phyloP scores from a whole-genome alignment of 2,888 invertebrate genomes.

The Phymatocera aterrima region DNA sequence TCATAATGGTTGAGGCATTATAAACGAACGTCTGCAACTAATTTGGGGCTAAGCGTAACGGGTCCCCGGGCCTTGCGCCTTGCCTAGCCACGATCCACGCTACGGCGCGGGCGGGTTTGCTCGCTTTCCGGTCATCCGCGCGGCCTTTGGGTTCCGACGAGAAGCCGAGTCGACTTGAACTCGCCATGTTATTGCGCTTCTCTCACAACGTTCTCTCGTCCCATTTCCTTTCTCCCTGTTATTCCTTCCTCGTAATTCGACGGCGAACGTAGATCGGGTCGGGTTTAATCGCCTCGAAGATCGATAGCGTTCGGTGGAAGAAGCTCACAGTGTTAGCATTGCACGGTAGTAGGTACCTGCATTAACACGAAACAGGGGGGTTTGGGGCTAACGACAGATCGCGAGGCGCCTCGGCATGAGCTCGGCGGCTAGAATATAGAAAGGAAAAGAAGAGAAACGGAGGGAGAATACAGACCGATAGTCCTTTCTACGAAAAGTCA shows the following conservation, averaged over 20 bases:
- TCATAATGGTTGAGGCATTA: slow-evolving; percentile 67
- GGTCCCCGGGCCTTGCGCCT: too few species aligned
- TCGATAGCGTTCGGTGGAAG: too few species aligned
- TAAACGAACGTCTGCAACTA: slow-evolving; percentile 72
- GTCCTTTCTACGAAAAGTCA: slow-evolving; percentile 40
- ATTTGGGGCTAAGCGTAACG: slow-evolving; percentile 63
- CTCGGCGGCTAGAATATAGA: background rate
- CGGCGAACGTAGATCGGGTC: too few species aligned
- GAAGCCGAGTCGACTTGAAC: background rate
- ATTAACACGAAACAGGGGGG: slow-evolving; percentile 15
- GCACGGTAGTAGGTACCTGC: too few species aligned
- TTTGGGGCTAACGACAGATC: slow-evolving; percentile 37
- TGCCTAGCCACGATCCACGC: background rate
- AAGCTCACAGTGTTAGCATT: too few species aligned
- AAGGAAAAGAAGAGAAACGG: background rate
- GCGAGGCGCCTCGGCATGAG: background rate
- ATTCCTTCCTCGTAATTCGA: too few species aligned
- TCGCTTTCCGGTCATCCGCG: slow-evolving; percentile 44
- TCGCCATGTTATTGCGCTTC: background rate
- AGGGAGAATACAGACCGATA: too few species aligned
- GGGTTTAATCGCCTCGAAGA: too few species aligned
- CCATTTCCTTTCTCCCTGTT: too few species aligned
- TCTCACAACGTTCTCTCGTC: background rate
- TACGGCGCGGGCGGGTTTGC: background rate
- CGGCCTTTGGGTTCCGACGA: background rate